These are phyloP conservation scores for Anthopleura sola DNA, from an alignment of 64 coral and sea anemone genomes.

Conservation along the genomic window DNA sequence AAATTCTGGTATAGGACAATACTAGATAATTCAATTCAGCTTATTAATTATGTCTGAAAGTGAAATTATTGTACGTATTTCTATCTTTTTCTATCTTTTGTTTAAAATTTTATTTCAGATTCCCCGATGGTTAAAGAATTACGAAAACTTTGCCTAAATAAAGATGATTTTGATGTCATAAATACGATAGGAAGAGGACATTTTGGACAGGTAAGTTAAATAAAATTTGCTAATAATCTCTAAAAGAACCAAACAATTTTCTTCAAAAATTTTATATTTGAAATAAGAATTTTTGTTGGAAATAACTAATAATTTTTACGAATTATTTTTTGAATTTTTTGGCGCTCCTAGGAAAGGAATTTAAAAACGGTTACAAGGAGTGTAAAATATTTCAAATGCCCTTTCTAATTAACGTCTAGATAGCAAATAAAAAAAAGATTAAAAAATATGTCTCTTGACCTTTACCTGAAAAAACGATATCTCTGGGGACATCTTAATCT, in stretches of 20 bases:
- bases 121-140: constrained; percentile 70
- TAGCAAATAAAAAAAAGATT: background rate
- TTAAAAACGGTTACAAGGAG: background rate
- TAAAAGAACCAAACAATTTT: background rate
- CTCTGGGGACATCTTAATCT: background rate
- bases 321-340: background rate
- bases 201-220: constrained; percentile 87
- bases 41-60: background rate
- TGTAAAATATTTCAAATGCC: constrained; percentile 10
- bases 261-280: background rate
- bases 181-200: constrained; percentile 95
- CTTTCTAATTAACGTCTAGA: constrained; percentile 12
- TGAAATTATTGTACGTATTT: background rate
- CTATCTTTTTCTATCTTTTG: background rate
- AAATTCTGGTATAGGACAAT: background rate
- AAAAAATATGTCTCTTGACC: background rate
- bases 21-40: background rate
- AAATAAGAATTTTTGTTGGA: background rate
- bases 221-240: background rate
- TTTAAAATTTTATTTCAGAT: constrained; percentile 41
- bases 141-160: constrained; percentile 69
- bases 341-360: constrained; percentile 1
- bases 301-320: too few relatives aligned
- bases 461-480: background rate
- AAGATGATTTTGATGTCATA: constrained; percentile 83